Evolutionary conservation across 2,888 invertebrate species (phyloP).

Genomic region (Drosophila siamana): DNA sequence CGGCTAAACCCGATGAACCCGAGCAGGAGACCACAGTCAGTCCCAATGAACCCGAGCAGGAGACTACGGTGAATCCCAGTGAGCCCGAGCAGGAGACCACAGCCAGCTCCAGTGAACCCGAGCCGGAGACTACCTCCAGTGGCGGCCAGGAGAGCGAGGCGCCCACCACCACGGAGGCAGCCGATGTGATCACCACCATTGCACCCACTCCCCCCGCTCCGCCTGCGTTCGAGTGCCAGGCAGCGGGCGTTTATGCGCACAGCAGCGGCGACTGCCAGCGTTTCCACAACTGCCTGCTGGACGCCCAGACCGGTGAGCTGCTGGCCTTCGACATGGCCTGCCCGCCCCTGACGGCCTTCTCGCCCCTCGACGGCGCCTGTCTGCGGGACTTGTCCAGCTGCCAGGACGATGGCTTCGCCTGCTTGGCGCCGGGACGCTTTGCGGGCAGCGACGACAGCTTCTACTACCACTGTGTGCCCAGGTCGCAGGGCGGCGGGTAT

Average conservation of each 20-base stretch:
- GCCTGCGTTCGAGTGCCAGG: conserved; percentile 54
- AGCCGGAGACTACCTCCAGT: neutral
- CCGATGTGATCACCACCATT: conserved; percentile 29
- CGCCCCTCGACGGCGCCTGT: conserved; percentile 61
- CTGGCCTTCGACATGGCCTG: conserved; percentile 49
- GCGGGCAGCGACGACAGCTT: conserved; percentile 60
- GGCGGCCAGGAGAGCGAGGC: neutral
- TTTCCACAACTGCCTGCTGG: conserved; percentile 64
- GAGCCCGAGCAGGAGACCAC: conserved; percentile 7
- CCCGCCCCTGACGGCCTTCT: conserved; percentile 58
- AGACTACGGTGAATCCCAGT: conserved; percentile 12
- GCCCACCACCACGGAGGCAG: neutral
- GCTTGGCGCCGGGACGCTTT: conserved; percentile 59
- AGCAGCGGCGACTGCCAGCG: conserved; percentile 60
- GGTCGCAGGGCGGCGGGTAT: conserved; percentile 61
- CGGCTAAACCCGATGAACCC: conserved; percentile 4
- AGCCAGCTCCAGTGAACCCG: conserved; percentile 1
- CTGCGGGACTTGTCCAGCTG: conserved; percentile 71
- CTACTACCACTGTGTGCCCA: conserved; percentile 72
- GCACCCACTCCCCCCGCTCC: conserved; percentile 50
- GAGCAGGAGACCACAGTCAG: conserved; percentile 19
- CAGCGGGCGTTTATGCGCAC: conserved; percentile 53
- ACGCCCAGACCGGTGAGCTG: conserved; percentile 34
- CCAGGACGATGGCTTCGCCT: conserved; percentile 48
- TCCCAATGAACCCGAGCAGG: conserved; percentile 14